Evolutionary conservation across 2,797 vertebrate species (phyloP).

Genomic region (Xiphophorus birchmanni): DNA sequence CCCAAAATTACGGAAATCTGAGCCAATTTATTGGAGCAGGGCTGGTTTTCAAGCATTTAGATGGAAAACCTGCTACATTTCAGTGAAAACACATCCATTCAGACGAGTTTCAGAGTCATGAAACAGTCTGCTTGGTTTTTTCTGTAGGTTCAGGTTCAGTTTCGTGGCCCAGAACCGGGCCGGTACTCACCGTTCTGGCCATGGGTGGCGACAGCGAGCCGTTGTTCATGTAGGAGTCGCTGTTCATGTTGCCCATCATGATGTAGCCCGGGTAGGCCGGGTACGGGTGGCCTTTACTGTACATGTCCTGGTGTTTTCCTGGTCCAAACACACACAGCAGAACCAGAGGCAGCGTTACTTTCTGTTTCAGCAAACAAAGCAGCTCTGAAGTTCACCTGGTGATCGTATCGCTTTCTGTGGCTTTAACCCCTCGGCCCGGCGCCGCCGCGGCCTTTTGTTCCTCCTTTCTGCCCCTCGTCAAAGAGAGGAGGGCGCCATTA

Average conservation of each 20-base stretch:
- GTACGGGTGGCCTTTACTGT: constrained; percentile 93
- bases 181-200: constrained; percentile 94
- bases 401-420: constrained; percentile 72
- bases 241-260: constrained; percentile 99
- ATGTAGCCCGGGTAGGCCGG: constrained; percentile 95
- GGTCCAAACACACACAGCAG: constrained; percentile 43
- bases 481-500: constrained; percentile 69
- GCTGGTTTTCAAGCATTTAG: background rate
- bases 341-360: constrained; percentile 1
- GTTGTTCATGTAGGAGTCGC: constrained; percentile 97
- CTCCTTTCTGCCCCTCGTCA: constrained; percentile 58
- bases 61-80: background rate
- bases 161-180: background rate
- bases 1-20: background rate
- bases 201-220: constrained; percentile 97
- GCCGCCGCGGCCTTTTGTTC: constrained; percentile 70
- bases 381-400: constrained; percentile 23
- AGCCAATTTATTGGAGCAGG: background rate
- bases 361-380: constrained; percentile 6
- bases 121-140: background rate
- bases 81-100: background rate
- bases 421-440: constrained; percentile 67
- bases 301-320: constrained; percentile 93
- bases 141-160: background rate
- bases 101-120: background rate